phyloP scores from a whole-genome alignment of 2,113 vertebrate species.

The Zosterops borbonicus region DNA sequence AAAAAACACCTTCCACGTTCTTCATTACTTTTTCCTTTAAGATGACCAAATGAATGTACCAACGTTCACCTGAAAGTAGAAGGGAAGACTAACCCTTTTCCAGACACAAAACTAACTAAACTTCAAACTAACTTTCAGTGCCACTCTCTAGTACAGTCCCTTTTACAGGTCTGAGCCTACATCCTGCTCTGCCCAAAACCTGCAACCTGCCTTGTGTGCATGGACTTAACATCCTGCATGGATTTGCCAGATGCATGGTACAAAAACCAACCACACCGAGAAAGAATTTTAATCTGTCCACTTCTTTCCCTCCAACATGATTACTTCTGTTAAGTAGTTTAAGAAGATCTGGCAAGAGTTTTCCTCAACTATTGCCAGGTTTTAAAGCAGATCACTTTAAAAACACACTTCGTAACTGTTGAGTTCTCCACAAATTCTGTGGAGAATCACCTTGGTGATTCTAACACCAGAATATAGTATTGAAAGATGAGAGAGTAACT shows the following conservation, averaged over 20 bases:
- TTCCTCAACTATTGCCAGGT: not conserved
- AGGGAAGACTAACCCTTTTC: not conserved
- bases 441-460: not conserved
- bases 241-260: not conserved
- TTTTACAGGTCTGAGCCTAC: not conserved
- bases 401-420: not conserved
- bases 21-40: not conserved
- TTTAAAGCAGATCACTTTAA: not conserved
- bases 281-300: not conserved
- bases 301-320: not conserved
- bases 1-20: not conserved
- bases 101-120: not conserved
- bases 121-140: not conserved
- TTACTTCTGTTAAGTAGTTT: not conserved
- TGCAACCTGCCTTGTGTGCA: fast-evolving
- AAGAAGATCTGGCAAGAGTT: not conserved
- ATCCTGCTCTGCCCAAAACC: not conserved
- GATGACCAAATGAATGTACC: not conserved
- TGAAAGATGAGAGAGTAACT: not conserved
- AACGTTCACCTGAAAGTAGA: not conserved
- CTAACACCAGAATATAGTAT: not conserved
- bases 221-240: not conserved
- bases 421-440: not conserved
- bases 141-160: not conserved
- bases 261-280: not conserved